These are phyloP conservation scores for Drosophila burlai DNA, from an alignment of 1,140 invertebrate species.

Conservation along the genomic window DNA sequence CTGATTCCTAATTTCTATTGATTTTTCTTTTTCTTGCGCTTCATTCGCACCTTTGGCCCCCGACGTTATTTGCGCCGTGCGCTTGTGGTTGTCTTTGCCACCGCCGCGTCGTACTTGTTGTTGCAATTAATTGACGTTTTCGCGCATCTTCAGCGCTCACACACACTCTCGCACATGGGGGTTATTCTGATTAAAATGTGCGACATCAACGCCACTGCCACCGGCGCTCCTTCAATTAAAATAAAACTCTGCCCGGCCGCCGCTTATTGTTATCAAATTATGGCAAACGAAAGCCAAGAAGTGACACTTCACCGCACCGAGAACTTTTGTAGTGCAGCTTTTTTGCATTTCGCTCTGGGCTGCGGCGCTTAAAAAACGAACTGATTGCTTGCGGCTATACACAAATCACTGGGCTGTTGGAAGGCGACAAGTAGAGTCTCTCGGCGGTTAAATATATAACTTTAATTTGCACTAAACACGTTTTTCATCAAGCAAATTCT, in stretches of 20 bases:
- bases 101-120: conserved; percentile 25
- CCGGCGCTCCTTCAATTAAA: conserved; percentile 23
- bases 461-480: conserved; percentile 54
- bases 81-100: conserved; percentile 26
- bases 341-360: conserved; percentile 20
- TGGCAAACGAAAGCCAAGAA: conserved; percentile 27
- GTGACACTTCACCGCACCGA: conserved; percentile 34
- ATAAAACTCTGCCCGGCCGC: conserved; percentile 21
- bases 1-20: conserved; percentile 49
- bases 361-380: conserved; percentile 2
- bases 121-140: conserved; percentile 74
- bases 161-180: conserved; percentile 30
- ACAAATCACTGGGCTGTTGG: not conserved
- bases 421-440: not conserved
- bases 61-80: conserved; percentile 55
- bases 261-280: conserved; percentile 78
- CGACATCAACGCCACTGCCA: conserved; percentile 22
- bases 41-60: conserved; percentile 76
- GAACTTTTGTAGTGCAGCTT: conserved; percentile 39
- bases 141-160: conserved; percentile 58
- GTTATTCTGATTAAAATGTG: conserved; percentile 29
- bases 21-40: conserved; percentile 81
- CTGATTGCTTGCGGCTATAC: not conserved
- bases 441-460: conserved; percentile 7
- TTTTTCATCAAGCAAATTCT: conserved; percentile 33